phyloP scores from a whole-genome alignment of 2,797 vertebrate genomes.

The Tragelaphus oryx region DNA sequence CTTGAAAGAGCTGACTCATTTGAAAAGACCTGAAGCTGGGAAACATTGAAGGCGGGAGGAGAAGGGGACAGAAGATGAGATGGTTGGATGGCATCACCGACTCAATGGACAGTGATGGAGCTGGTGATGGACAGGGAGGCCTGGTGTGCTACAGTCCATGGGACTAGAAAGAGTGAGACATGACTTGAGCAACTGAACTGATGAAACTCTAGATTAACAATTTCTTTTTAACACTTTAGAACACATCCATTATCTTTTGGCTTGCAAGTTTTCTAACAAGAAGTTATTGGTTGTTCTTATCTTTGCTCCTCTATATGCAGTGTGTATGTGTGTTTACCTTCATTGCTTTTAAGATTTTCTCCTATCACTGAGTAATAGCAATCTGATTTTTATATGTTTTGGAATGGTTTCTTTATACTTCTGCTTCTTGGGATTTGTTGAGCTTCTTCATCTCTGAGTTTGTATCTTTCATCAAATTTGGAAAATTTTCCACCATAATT shows the following conservation, averaged over 20 bases:
- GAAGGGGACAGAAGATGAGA: not conserved
- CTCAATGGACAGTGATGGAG: not conserved
- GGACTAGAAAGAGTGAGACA: accelerated
- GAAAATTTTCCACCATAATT: not conserved
- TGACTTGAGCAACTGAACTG: too few relatives aligned
- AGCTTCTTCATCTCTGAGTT: not conserved
- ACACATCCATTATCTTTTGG: not conserved
- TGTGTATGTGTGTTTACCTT: not conserved
- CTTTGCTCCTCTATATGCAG: not conserved
- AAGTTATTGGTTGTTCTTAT: not conserved
- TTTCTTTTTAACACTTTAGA: not conserved
- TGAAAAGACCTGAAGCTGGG: not conserved
- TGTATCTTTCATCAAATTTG: not conserved
- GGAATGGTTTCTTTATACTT: not conserved
- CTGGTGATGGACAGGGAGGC: not conserved
- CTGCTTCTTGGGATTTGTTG: not conserved
- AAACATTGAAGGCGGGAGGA: not conserved
- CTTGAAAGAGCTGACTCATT: not conserved
- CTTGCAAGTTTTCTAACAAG: not conserved
- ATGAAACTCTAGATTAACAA: not conserved
- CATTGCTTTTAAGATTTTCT: not conserved
- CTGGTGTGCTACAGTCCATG: not conserved
- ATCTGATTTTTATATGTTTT: not conserved
- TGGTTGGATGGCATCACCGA: not conserved
- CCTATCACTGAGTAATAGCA: not conserved